Evolutionary conservation across 2,113 vertebrate species (phyloP).

Genomic region (Paramormyrops kingsleyae): DNA sequence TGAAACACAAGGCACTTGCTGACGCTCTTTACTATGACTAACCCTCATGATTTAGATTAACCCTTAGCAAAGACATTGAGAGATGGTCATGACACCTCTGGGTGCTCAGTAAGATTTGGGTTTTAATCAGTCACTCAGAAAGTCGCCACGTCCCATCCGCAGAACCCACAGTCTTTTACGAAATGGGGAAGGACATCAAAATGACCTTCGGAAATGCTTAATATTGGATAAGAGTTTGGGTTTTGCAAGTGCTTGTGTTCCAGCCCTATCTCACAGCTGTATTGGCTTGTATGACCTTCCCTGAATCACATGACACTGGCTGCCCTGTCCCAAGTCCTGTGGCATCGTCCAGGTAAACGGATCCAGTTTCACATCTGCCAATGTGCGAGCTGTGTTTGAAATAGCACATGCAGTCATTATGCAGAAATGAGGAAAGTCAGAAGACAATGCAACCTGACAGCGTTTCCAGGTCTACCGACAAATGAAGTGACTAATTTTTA

Average conservation of each 20-base stretch:
- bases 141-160: neutral
- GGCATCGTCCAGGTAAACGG: neutral
- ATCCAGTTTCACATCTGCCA: neutral
- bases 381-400: neutral
- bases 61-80: constrained; percentile 36
- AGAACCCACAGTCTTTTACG: neutral
- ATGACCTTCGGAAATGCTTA: neutral
- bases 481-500: neutral
- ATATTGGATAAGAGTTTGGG: neutral
- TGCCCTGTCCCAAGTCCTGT: neutral
- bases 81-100: constrained; percentile 45
- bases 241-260: neutral
- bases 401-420: neutral
- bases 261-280: neutral
- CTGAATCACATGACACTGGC: neutral
- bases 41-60: constrained; percentile 26
- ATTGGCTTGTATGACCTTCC: neutral
- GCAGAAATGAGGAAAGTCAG: neutral
- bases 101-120: neutral
- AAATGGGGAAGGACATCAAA: neutral
- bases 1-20: constrained; percentile 14
- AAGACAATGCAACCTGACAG: neutral
- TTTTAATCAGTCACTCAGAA: neutral
- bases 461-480: neutral
- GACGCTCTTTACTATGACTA: constrained; percentile 17